Base-by-base conservation (phyloP, 2,113 vertebrate genomes). In the Dendrocopos noguchii region DNA sequence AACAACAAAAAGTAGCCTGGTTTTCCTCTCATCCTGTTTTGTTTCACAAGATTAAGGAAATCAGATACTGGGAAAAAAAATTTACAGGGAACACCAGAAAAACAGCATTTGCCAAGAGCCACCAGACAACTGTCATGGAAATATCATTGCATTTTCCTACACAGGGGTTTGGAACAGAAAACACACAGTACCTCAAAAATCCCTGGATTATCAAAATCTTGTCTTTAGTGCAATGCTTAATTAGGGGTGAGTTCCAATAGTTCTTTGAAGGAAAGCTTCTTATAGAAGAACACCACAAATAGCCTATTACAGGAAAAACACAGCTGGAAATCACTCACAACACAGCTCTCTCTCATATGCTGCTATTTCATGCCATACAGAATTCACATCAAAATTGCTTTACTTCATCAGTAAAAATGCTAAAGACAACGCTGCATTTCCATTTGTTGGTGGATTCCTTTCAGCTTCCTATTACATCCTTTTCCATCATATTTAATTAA, bases 21-120 rank as follows among this genome's bases (percentile, higher is more conserved):
- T 70, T 93, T 79, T 77, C 18, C 12, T 84, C 64, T 88, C n/a
- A 33, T 80, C 57, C 78, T 81, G 74, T 46, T 93, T 80, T 91
- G 67, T 87, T 91, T 80, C 57, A 93, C 24, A 53, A 78, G 66
- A 79, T 76, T 33, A 74, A 33, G 44, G 24, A 94, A 93, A 64
- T 64, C 47, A 71, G 56, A 92, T 59, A 74, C 5, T 7, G 9
- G 21, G 25, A 27, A 11, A 27, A 27, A 70, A 46, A 64, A 4
- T 14, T 67, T 33, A 74, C 1, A 92, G 46, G 19, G 81, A 91
- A 82, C 60, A 80, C 8, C 22, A 91, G 44, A 87, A 67, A 85
- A 89, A 42, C 17, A 75, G 60, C 47, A 64, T 53, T 91, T 80
- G 61, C 59, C 56, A 65, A 61, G 18, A 94, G 36, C 39, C 25